phyloP scores from a whole-genome alignment of 2,888 invertebrate genomes.

The Drosophila gaucha region DNA sequence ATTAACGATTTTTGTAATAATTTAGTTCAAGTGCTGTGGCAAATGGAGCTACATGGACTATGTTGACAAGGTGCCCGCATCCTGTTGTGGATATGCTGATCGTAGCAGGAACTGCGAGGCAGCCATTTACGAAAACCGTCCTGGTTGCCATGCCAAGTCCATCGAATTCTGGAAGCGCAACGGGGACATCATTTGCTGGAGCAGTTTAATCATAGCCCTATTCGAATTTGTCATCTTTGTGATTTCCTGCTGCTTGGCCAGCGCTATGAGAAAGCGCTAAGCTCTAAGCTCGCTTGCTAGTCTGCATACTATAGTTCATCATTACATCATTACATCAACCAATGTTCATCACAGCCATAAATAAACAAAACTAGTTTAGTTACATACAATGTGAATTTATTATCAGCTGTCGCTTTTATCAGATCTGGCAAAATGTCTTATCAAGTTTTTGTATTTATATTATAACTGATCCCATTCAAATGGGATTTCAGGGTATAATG shows the following conservation, averaged over 20 bases:
- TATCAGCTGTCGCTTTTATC: slow-evolving; percentile 27
- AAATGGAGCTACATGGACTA: slow-evolving; percentile 55
- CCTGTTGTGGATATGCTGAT: slow-evolving; percentile 78
- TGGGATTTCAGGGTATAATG: too few species aligned
- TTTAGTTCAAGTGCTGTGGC: slow-evolving; percentile 82
- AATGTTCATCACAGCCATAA: slow-evolving; percentile 42
- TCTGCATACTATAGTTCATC: neutral
- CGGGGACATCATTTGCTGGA: slow-evolving; percentile 86
- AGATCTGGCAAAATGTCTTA: slow-evolving; percentile 41
- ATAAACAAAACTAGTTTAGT: slow-evolving; percentile 52
- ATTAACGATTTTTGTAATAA: neutral
- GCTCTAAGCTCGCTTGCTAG: neutral
- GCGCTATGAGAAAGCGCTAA: slow-evolving; percentile 89
- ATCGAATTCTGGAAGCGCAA: slow-evolving; percentile 84
- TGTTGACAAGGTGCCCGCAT: slow-evolving; percentile 58
- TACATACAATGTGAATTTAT: slow-evolving; percentile 13
- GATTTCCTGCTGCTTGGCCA: slow-evolving; percentile 93
- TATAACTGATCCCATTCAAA: too few species aligned
- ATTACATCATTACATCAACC: slow-evolving; percentile 15
- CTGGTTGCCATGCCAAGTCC: slow-evolving; percentile 66
- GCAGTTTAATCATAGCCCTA: slow-evolving; percentile 89
- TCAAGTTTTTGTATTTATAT: slow-evolving; percentile 9
- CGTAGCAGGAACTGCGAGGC: slow-evolving; percentile 46
- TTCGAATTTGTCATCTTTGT: slow-evolving; percentile 91
- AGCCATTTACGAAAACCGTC: slow-evolving; percentile 41